phyloP scores from a whole-genome alignment of 2,113 vertebrate genomes.

The Psettodes erumei region DNA sequence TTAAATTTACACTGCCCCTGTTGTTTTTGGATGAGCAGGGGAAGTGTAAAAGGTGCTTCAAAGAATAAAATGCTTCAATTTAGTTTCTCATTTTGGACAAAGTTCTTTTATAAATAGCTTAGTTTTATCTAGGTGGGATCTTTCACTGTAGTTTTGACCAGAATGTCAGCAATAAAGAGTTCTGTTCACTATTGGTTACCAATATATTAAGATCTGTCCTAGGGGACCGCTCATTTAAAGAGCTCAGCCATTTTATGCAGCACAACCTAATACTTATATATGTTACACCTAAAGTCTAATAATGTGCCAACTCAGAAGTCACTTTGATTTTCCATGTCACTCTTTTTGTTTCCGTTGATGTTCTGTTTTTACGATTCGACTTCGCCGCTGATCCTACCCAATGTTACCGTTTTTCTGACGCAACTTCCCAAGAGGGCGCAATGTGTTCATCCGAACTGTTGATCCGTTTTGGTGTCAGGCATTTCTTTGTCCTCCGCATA shows the following conservation, averaged over 20 bases:
- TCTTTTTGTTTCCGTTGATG: conserved; percentile 60
- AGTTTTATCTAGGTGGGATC: conserved; percentile 64
- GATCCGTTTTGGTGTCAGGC: conserved; percentile 82
- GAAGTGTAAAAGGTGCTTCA: conserved; percentile 73
- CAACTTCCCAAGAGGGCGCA: conserved; percentile 57
- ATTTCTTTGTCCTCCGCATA: conserved; percentile 71
- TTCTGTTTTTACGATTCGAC: conserved; percentile 65
- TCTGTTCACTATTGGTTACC: conserved; percentile 87
- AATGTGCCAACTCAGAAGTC: conserved; percentile 75
- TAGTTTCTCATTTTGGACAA: conserved; percentile 62
- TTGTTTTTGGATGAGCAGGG: conserved; percentile 41
- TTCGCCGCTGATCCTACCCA: conserved; percentile 50
- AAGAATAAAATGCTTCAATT: conserved; percentile 70
- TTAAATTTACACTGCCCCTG: conserved; percentile 54
- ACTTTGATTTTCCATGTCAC: conserved; percentile 58
- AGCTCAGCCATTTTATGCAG: conserved; percentile 80
- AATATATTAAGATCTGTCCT: conserved; percentile 87
- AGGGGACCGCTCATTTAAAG: conserved; percentile 81
- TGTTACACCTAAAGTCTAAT: conserved; percentile 82
- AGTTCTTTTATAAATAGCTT: conserved; percentile 70
- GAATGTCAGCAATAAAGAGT: conserved; percentile 81
- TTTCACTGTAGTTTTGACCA: conserved; percentile 78
- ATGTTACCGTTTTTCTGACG: conserved; percentile 43
- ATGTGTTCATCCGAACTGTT: conserved; percentile 68
- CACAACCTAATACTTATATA: conserved; percentile 82